Evolutionary conservation across 1,140 invertebrate species (phyloP).

Genomic region (Pectinophora gossypiella): DNA sequence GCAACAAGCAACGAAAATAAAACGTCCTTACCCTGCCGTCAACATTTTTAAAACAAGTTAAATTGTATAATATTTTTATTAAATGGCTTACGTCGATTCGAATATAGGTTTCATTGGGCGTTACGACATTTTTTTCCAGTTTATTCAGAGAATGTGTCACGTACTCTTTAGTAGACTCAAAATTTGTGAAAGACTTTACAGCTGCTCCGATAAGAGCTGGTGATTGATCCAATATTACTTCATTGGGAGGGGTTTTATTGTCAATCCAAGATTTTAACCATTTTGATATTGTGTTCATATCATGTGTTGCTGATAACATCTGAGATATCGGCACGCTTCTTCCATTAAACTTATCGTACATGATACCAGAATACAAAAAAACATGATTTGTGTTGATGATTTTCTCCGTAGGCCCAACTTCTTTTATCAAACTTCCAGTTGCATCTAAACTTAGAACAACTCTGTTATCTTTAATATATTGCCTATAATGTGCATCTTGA

Average conservation of each 20-base stretch:
- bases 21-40: background rate
- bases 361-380: background rate
- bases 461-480: background rate
- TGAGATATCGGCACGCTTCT: background rate
- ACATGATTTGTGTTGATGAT: background rate
- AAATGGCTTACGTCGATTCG: background rate
- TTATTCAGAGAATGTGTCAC: background rate
- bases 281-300: background rate
- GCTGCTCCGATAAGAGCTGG: background rate
- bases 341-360: background rate
- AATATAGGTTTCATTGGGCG: background rate
- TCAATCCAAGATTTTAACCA: background rate
- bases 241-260: background rate
- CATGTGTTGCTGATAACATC: background rate
- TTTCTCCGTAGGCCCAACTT: background rate
- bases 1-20: background rate
- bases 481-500: background rate
- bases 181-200: background rate
- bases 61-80: background rate
- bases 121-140: background rate
- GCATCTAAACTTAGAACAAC: background rate
- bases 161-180: background rate
- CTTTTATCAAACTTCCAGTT: background rate
- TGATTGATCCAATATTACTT: background rate
- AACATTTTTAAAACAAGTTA: background rate